A percentile compares a stretch with the other conserved stretches of the same genome.
Conservation (phyloP, 2,113 vertebrate species). For the Ptilonorhynchus violaceus region DNA sequence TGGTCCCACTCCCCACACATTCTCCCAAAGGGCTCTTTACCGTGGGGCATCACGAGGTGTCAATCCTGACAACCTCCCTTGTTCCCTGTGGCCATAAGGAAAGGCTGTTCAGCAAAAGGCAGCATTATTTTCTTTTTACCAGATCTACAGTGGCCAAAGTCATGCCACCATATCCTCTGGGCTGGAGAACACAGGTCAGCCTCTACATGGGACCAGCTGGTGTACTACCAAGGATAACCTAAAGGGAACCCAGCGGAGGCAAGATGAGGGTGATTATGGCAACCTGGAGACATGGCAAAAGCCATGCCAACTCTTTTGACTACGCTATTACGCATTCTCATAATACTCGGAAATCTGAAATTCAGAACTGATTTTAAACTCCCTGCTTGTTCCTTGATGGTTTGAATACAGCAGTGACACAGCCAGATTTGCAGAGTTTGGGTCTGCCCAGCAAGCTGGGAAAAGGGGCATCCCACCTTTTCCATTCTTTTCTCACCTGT, state of each 20-base stretch:
- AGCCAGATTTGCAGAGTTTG: not conserved
- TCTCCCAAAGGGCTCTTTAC: not conserved
- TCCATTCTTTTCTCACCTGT: not conserved
- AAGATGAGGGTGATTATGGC: not conserved
- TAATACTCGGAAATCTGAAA: not conserved
- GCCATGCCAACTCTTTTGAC: not conserved
- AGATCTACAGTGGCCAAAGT: not conserved
- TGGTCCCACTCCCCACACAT: not conserved
- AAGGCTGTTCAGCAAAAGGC: not conserved
- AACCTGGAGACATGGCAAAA: not conserved
- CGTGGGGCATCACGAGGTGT: not conserved
- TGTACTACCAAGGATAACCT: not conserved
- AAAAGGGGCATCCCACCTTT: not conserved
- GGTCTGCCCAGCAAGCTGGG: not conserved
- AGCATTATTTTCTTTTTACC: not conserved
- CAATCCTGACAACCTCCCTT: not conserved
- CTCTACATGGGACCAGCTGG: rapidly evolving
- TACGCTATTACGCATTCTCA: not conserved
- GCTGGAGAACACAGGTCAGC: not conserved
- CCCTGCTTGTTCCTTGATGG: not conserved
- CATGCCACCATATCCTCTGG: not conserved
- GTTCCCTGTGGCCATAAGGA: not conserved
- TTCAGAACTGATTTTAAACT: not conserved
- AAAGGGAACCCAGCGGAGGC: not conserved
- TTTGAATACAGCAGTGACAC: not conserved